phyloP scores from a whole-genome alignment of 2,113 vertebrate genomes.

The Hippoglossus stenolepis region DNA sequence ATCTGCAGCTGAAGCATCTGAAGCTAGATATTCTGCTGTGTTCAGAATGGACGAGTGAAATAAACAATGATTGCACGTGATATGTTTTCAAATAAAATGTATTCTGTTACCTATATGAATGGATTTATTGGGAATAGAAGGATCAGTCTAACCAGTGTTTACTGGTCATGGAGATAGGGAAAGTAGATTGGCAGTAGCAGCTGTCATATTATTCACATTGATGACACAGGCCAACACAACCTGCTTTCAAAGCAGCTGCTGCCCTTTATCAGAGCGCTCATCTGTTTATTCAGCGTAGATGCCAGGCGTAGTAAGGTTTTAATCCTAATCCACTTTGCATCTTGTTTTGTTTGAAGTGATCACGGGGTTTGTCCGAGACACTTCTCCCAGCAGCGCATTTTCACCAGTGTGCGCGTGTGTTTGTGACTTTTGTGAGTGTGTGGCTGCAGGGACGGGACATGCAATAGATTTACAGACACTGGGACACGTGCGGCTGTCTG shows the following conservation, averaged over 20 bases:
- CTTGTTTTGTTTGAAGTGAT: conserved; percentile 73
- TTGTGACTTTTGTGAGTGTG: conserved; percentile 12
- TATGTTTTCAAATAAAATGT: not conserved
- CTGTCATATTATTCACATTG: not conserved
- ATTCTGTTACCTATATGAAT: not conserved
- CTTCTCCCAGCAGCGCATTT: not conserved
- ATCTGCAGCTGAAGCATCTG: not conserved
- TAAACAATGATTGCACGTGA: not conserved
- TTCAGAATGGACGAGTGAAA: not conserved
- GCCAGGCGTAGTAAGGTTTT: conserved; percentile 60
- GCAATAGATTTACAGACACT: not conserved
- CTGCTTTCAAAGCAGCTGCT: conserved; percentile 42
- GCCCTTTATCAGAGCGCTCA: conserved; percentile 71
- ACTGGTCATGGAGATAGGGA: not conserved
- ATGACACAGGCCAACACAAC: conserved; percentile 1
- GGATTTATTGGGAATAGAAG: not conserved
- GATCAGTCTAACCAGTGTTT: not conserved
- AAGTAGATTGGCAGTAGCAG: not conserved
- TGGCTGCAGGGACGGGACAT: conserved; percentile 6
- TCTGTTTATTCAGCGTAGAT: conserved; percentile 64
- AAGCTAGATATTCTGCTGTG: not conserved
- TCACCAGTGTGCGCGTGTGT: not conserved
- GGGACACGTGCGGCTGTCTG: not conserved
- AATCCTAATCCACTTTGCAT: conserved; percentile 82
- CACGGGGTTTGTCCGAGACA: conserved; percentile 36